Conservation (phyloP, 1,140 invertebrate species). For the Amphibalanus amphitrite region DNA sequence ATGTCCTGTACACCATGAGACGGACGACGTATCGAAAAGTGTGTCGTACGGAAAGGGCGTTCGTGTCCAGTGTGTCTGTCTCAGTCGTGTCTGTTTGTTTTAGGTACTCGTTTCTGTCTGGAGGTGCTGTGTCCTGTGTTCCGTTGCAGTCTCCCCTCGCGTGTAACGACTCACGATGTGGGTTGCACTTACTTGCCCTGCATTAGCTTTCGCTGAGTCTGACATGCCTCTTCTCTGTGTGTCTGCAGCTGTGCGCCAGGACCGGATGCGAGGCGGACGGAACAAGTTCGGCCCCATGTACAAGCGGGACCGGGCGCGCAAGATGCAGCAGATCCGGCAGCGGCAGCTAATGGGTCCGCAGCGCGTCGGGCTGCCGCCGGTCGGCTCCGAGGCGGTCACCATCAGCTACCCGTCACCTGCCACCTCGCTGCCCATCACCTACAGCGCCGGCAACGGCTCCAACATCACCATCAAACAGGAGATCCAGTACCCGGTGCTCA, state of each 20-base stretch:
- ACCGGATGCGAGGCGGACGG: conserved; percentile 92
- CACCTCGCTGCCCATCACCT: conserved; percentile 16
- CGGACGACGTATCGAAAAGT: too few relatives aligned
- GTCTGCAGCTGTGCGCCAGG: conserved; percentile 90
- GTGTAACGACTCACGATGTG: too few relatives aligned
- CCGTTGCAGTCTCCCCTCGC: too few relatives aligned
- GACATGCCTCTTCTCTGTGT: too few relatives aligned
- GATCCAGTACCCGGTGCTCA: conserved; percentile 82
- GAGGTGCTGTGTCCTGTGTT: too few relatives aligned
- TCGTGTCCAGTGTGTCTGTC: too few relatives aligned
- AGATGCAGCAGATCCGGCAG: conserved; percentile 82
- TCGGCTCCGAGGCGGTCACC: conserved; percentile 5
- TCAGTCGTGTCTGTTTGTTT: too few relatives aligned
- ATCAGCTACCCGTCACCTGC: conserved; percentile 27
- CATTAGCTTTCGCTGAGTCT: too few relatives aligned
- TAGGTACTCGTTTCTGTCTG: too few relatives aligned
- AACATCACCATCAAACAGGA: conserved; percentile 59
- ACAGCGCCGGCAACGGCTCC: conserved; percentile 21
- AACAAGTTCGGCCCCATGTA: conserved; percentile 99
- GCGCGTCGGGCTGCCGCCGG: conserved; percentile 35
- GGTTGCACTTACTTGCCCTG: too few relatives aligned
- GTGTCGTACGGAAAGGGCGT: too few relatives aligned
- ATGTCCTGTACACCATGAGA: too few relatives aligned
- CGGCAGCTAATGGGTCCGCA: conserved; percentile 27
- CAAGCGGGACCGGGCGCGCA: conserved; percentile 89